Base-by-base conservation (phyloP, 2,113 vertebrate species). In the Xenus cinereus region DNA sequence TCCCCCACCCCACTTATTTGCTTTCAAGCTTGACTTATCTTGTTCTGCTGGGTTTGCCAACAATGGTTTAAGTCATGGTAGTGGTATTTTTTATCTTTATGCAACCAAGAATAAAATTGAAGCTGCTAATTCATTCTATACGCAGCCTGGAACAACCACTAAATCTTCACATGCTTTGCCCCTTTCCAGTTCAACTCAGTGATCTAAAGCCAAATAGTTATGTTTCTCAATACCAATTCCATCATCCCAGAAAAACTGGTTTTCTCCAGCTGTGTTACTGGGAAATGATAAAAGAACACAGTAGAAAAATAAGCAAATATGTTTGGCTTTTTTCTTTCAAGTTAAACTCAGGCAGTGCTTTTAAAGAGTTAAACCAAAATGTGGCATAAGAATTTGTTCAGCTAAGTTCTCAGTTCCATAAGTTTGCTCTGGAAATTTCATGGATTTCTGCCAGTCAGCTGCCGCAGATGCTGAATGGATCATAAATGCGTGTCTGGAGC, bases 111-210 rank as follows among this genome's bases (percentile, higher is more conserved):
- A 64, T 48, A 84, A 76, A 77, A 84, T 7, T 63, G 41, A 73
- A 93, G 28, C 7, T 73, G 46, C 32, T 88, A 90, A 91, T 92
- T 91, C 57, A 72, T 84, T 93, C 90, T 97, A 88, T 63, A 92
- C 88, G 63, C 26, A 60, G 60, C 23, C n/a, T 77, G 82, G 48
- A 95, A 84, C 23, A 75, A 43, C 13, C 32, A 81, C 9, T 64
- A 74, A 63, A 68, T 56, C n/a, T 66, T 89, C 35, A 84, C 51
- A 84, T 62, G 19, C 43, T 88, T 81, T 90, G 48, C 23, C 60
- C 54, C 43, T 64, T 86, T 83, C 21, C 79, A 67, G 46, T 84
- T 86, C 30, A 89, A 39, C 7, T 60, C 51, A 60, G 46, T 94
- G 73, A 90, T 89, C 85, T 87, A 78, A 90, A 90, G 64, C 83